Evolutionary conservation across 2,113 vertebrate genomes (phyloP).

Genomic region (Microcebus murinus): DNA sequence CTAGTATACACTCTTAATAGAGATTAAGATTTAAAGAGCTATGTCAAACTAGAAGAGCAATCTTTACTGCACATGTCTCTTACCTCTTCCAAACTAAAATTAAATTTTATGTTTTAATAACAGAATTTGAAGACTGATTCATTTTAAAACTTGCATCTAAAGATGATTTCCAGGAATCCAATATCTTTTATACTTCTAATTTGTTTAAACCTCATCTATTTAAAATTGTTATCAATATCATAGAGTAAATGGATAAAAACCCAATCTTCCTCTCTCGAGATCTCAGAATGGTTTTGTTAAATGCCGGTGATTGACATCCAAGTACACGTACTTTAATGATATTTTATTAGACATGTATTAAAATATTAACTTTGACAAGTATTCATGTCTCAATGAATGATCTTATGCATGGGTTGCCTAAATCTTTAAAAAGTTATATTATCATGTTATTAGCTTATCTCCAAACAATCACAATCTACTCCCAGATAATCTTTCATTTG

Average conservation of each 20-base stretch:
- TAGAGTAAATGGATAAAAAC: neutral
- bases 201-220: neutral
- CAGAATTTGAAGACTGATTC: neutral
- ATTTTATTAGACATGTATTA: neutral
- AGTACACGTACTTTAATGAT: neutral
- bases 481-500: neutral
- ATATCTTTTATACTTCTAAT: neutral
- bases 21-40: neutral
- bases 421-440: neutral
- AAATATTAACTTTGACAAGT: neutral
- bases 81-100: neutral
- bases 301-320: neutral
- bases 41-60: neutral
- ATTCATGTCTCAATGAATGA: neutral
- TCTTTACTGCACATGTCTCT: neutral
- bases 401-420: neutral
- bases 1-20: neutral
- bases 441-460: neutral
- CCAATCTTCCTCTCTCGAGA: neutral
- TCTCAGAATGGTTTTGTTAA: neutral
- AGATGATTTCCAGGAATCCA: neutral
- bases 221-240: neutral
- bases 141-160: neutral
- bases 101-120: neutral
- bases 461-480: neutral